Evolutionary conservation across 2,797 vertebrate genomes (phyloP).

Genomic region (Cryptoblepharus egeriae): DNA sequence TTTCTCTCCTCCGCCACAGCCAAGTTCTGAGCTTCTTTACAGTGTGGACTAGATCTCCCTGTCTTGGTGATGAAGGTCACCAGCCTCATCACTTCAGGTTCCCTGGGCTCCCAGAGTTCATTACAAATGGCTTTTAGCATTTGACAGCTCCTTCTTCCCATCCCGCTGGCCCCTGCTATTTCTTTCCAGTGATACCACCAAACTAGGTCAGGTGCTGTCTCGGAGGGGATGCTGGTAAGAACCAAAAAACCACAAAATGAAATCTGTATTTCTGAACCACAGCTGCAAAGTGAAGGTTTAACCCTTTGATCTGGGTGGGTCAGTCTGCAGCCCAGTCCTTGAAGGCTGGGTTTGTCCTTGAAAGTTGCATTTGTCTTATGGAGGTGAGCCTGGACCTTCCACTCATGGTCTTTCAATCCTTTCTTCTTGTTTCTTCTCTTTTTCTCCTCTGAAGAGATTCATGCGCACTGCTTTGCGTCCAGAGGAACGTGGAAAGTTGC

Average conservation of each 20-base stretch:
- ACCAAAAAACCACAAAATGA: too few relatives aligned
- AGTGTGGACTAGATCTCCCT: not conserved
- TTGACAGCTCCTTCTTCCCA: not conserved
- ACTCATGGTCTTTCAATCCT: not conserved
- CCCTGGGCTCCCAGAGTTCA: not conserved
- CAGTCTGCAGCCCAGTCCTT: not conserved
- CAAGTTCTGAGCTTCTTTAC: not conserved
- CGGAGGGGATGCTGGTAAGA: not conserved
- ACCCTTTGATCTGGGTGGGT: not conserved
- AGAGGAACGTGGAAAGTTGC: too few relatives aligned
- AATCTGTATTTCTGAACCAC: not conserved
- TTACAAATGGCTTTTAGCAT: not conserved
- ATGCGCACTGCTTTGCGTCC: too few relatives aligned
- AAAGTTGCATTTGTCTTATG: too few relatives aligned
- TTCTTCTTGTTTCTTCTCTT: too few relatives aligned
- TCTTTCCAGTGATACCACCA: constrained; percentile 13
- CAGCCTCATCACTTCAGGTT: not conserved
- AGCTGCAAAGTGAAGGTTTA: constrained; percentile 8
- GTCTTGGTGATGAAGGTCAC: not conserved
- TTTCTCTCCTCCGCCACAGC: not conserved
- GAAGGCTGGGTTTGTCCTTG: too few relatives aligned
- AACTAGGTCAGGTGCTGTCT: not conserved
- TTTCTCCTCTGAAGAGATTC: too few relatives aligned
- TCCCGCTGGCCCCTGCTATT: not conserved
- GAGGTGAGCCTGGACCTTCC: not conserved